phyloP scores from a whole-genome alignment of 2,113 vertebrate species.

The Ascaphus truei region DNA sequence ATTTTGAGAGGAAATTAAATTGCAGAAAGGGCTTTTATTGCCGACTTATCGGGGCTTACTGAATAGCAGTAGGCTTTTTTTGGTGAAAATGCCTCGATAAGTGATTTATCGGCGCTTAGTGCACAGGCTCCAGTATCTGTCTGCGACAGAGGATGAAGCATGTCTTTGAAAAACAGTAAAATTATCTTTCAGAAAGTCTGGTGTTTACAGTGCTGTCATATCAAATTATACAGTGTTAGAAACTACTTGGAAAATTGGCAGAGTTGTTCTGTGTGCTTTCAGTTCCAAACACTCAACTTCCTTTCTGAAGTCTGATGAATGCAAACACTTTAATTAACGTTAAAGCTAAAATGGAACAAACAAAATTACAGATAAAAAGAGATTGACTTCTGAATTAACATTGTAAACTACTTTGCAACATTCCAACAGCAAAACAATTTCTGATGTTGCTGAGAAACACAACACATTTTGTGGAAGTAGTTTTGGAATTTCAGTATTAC shows the following conservation, averaged over 20 bases:
- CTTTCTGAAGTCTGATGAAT: not conserved
- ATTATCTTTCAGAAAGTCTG: not conserved
- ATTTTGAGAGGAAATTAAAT: no score
- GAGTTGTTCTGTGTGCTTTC: not conserved
- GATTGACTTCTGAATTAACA: not conserved
- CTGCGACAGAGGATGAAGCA: not conserved
- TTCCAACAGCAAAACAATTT: not conserved
- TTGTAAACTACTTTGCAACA: not conserved
- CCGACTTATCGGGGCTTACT: no score
- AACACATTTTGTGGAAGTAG: not conserved
- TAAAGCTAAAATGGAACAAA: not conserved
- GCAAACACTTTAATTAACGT: slow-evolving; percentile 9
- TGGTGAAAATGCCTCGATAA: no score
- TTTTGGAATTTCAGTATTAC: not conserved
- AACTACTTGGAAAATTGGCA: slow-evolving; percentile 8
- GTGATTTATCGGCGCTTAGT: no score
- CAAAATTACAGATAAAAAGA: not conserved
- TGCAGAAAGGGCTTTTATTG: no score
- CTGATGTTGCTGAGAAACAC: not conserved
- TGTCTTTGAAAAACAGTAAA: slow-evolving; percentile 6
- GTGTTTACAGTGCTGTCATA: not conserved
- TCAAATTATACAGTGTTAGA: slow-evolving; percentile 12
- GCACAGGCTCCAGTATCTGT: slow-evolving; percentile 4
- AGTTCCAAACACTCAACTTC: not conserved
- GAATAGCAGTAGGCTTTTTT: no score